Base-by-base conservation (phyloP, 2,113 vertebrate genomes). In the Notarius quadriscutis region DNA sequence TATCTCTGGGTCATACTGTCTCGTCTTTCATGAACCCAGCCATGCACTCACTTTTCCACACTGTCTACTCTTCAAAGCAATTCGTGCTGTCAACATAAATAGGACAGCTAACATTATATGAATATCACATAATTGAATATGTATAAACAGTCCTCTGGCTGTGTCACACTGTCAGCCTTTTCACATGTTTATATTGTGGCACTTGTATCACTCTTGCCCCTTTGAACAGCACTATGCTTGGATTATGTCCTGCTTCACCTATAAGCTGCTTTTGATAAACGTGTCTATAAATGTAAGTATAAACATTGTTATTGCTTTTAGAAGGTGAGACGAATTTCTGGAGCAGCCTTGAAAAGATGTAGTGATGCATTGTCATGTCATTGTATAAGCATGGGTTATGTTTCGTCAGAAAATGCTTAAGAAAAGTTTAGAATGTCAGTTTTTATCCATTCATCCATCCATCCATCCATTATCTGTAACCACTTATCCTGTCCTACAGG, bases 181-280 rank as follows among this genome's bases (percentile, higher is more conserved):
- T 17, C 55, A 34, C 57, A 5, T 18, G 25, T 69, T 83, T 50
- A 69, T 53, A 60, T 25, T 41, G 30, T 41, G 79, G 27, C 57
- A 81, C 79, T 81, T 27, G 11, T 51, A 41, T 63, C 12, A 65
- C 60, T 50, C 30, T 63, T 50, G 22, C 30, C 60, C 22, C 18
- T 17, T 71, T 55, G 55, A 34, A n/a, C 30, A 41, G 17, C 30
- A 20, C 57, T 81, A 11, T 22, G 27, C 10, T 60, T 81, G 53
- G 30, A 58, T 60, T 58, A 60, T 41, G 41, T 81, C 57, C 79
- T 81, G 55, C 79, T 81, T 55, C 51, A 79, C 75, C 51, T 55
- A 55, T 79, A 79, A 79, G 25, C 25, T 55, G 51, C 51, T 55
- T 78, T 78, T 34, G 78, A 41, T 41, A 41, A 57, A 80, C 41